These are phyloP conservation scores for Odocoileus virginianus DNA, from an alignment of 2,113 vertebrate genomes.

Conservation along the genomic window DNA sequence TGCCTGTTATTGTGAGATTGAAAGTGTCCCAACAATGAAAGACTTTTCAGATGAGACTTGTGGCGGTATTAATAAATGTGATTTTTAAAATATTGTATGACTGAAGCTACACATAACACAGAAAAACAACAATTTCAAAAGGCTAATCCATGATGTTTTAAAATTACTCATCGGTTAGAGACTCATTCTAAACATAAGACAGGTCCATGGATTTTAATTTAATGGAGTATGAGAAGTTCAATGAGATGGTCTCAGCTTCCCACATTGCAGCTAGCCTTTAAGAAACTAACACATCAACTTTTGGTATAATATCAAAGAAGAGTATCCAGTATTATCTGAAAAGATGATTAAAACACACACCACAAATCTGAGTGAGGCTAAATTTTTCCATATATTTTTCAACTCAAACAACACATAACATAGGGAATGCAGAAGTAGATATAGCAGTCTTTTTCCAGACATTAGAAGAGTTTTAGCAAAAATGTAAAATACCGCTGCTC, in stretches of 20 bases:
- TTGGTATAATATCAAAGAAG: neutral
- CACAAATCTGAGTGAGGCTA: neutral
- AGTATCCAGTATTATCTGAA: neutral
- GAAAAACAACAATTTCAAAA: neutral
- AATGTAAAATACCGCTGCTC: neutral
- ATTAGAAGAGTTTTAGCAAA: neutral
- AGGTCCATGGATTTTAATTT: neutral
- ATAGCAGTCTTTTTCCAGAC: neutral
- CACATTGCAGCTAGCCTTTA: neutral
- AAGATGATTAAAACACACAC: too few relatives aligned
- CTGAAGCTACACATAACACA: neutral
- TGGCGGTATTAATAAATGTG: too few relatives aligned
- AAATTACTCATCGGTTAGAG: rapidly evolving
- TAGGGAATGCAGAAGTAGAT: neutral
- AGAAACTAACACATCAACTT: neutral
- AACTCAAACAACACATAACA: neutral
- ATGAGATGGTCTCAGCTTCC: rapidly evolving
- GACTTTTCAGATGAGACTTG: neutral
- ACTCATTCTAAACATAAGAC: neutral
- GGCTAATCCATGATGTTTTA: rapidly evolving
- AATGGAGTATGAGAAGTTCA: neutral
- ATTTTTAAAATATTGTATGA: neutral
- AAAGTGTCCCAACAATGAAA: neutral
- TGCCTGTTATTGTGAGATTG: neutral
- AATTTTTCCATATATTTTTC: neutral